Evolutionary conservation across 2,888 invertebrate genomes (phyloP).

Genomic region (Tenthredo mesomela): DNA sequence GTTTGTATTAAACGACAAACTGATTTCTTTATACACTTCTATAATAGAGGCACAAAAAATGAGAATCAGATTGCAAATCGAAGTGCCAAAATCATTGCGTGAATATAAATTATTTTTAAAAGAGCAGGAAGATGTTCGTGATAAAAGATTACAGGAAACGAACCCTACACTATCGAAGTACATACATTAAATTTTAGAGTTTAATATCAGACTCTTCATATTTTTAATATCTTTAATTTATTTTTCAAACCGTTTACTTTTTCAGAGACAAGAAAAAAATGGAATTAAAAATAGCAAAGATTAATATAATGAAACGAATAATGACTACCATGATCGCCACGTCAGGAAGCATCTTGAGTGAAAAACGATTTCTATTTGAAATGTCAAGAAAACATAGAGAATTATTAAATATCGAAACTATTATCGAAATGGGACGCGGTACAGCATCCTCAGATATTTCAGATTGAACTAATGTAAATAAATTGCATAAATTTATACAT

Average conservation of each 20-base stretch:
- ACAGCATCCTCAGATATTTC: background rate
- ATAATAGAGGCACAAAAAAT: conserved; percentile 56
- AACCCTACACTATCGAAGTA: conserved; percentile 63
- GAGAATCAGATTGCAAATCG: conserved; percentile 60
- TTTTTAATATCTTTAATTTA: background rate
- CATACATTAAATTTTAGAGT: conserved; percentile 55
- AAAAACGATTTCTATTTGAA: conserved; percentile 55
- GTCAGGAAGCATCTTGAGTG: conserved; percentile 47
- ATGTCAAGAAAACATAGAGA: conserved; percentile 64
- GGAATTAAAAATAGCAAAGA: conserved; percentile 58
- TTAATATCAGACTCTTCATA: background rate
- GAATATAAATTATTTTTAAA: conserved; percentile 62
- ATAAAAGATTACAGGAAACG: conserved; percentile 60
- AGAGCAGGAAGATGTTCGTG: conserved; percentile 58
- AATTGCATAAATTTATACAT: background rate
- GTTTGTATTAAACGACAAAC: conserved; percentile 58
- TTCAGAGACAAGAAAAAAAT: conserved; percentile 61
- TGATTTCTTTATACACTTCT: conserved; percentile 54
- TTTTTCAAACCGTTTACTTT: conserved; percentile 34
- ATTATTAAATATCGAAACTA: conserved; percentile 61
- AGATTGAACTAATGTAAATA: background rate
- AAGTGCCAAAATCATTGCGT: conserved; percentile 60
- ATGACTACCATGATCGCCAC: conserved; percentile 64
- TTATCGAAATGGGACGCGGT: conserved; percentile 57
- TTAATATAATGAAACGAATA: conserved; percentile 65